Evolutionary conservation across 2,888 invertebrate genomes (phyloP), one percentile per base, ranked within the genome.

Genomic region (Epistrophe grossulariae): DNA sequence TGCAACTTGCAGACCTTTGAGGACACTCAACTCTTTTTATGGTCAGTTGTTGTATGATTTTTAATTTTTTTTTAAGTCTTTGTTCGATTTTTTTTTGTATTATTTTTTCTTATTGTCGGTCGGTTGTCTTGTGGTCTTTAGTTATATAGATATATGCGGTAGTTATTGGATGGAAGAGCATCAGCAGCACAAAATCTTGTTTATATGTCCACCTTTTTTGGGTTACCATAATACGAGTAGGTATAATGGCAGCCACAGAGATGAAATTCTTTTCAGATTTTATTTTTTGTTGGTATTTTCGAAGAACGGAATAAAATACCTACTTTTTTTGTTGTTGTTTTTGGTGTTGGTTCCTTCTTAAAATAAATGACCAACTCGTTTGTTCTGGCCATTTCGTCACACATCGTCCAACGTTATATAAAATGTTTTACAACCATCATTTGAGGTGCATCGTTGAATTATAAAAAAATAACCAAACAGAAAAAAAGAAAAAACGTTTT

Each of bases 171-270:
- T 79, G 40, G 48, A 15, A 78, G 66, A 24, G 24, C 24, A 24
- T 24, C 24, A 60, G 66, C 66, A 59, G 40, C 52, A 55, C 50
- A 52, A 43, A 77, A 80, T 80, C 80, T 80, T 84, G 76, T 77
- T 84, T 84, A 80, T 84, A 80, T 80, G 80, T 80, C 77, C 72
- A 84, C 79, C 79, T 79, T 59, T 79, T 68, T 50, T 50, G 35
- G 50, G 64, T 52, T 38, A n/a, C 55, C 55, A 24, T 52, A 50
- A 13, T 15, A 15, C 35, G 19, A 10, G 38, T 43, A 43, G 8
- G 19, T 31, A 71, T 76, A 57, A 76, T 76, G 79, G 57, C 17
- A 55, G 70, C 24, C 15, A 55, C 15, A 55, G 10, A 72, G 28
- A 68, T 52, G 48, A 84, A 50, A 76, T 84, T 73, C 79, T 70